Evolutionary conservation across 2,113 vertebrate genomes (phyloP).

Genomic region (Castor canadensis): DNA sequence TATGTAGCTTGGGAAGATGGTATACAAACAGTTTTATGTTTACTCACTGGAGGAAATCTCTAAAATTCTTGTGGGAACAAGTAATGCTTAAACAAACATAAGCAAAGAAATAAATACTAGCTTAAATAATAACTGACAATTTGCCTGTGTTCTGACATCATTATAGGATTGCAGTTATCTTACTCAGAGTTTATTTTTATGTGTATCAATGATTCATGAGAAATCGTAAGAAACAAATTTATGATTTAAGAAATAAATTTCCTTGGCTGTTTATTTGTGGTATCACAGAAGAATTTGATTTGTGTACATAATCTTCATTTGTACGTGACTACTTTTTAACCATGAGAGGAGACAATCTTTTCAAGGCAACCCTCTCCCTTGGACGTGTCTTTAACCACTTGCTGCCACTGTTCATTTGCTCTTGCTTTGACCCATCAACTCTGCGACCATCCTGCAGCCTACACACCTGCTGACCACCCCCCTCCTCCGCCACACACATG

Average conservation of each 20-base stretch:
- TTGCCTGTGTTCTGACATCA: background rate
- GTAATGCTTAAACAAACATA: background rate
- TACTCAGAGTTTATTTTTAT: background rate
- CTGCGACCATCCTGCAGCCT: background rate
- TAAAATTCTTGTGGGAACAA: background rate
- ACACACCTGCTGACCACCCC: no score
- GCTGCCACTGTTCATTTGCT: background rate
- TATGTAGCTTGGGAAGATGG: background rate
- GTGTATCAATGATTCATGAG: background rate
- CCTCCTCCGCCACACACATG: background rate
- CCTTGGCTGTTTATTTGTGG: background rate
- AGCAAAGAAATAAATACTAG: background rate
- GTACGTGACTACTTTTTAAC: background rate
- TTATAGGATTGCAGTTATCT: slow-evolving; percentile 23
- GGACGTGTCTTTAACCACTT: background rate
- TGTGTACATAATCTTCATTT: no score
- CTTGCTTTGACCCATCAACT: background rate
- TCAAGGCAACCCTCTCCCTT: background rate
- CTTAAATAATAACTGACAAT: background rate
- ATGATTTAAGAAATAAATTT: slow-evolving; percentile 37
- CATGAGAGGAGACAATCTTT: background rate
- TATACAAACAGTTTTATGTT: background rate
- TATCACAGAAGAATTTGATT: background rate
- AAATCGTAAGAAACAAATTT: slow-evolving; percentile 13
- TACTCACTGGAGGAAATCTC: background rate